Evolutionary conservation across 2,797 vertebrate genomes (phyloP).

Genomic region (Channallabes apus): DNA sequence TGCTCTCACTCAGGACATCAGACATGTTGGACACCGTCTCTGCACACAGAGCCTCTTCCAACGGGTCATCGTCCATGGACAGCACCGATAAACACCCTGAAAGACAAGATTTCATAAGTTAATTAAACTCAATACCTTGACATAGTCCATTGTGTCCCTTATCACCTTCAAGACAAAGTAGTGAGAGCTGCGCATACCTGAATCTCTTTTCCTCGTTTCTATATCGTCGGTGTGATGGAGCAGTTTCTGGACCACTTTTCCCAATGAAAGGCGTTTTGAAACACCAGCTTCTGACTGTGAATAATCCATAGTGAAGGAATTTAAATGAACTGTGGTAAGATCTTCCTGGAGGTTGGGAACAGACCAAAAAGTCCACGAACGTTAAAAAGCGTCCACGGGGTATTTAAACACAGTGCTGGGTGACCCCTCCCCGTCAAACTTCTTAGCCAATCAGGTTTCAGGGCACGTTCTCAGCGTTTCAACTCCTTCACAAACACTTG

Average conservation of each 20-base stretch:
- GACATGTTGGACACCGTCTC: constrained; percentile 77
- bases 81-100: constrained; percentile 15
- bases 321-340: neutral
- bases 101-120: neutral
- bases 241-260: constrained; percentile 71
- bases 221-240: constrained; percentile 72
- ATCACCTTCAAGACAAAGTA: too few relatives aligned
- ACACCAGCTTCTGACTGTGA: constrained; percentile 62
- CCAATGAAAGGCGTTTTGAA: constrained; percentile 73
- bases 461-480: constrained; percentile 80
- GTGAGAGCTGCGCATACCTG: constrained; percentile 11
- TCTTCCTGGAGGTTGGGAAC: neutral
- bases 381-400: fast-evolving
- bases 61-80: constrained; percentile 65
- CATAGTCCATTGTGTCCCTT: too few relatives aligned
- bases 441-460: constrained; percentile 45
- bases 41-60: constrained; percentile 85
- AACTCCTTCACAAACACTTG: constrained; percentile 72
- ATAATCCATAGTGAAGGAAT: constrained; percentile 45
- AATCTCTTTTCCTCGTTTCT: constrained; percentile 52
- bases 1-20: constrained; percentile 75
- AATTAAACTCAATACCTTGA: neutral
- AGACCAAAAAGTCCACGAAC: neutral
- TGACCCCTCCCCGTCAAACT: constrained; percentile 23
- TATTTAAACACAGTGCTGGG: neutral